A percentile compares a stretch with the other conserved stretches of the same genome.
Conservation (phyloP, 30 jellyfish, hydroid and myxozoan species). For the Cassiopea xamachana region DNA sequence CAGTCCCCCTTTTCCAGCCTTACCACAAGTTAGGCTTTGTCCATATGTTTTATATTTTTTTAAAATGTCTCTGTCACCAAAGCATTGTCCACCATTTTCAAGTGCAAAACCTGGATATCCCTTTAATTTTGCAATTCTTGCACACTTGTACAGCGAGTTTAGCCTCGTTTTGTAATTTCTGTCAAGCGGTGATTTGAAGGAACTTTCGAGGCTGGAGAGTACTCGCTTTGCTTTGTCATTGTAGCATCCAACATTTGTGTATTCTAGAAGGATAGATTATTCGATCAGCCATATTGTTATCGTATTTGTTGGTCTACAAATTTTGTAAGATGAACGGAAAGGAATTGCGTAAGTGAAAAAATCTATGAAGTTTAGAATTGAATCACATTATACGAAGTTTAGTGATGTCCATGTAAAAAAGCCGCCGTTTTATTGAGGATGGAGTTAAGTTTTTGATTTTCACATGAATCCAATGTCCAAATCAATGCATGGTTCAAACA, state of each 20-base stretch:
- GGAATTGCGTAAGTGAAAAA: too few species aligned
- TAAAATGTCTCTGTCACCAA: conserved; percentile 66
- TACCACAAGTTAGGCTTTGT: conserved; percentile 55
- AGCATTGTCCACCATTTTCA: conserved; percentile 84
- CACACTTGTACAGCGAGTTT: conserved; percentile 70
- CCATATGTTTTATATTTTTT: conserved; percentile 58
- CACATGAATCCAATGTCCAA: too few species aligned
- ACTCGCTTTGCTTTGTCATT: conserved; percentile 56
- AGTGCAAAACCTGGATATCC: conserved; percentile 86
- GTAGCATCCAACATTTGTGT: conserved; percentile 70
- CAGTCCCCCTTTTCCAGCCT: conserved; percentile 76
- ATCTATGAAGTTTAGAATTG: too few species aligned
- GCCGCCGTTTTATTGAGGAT: too few species aligned
- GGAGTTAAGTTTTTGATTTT: too few species aligned
- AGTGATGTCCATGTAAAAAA: too few species aligned
- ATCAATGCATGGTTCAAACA: too few species aligned
- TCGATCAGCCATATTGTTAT: neutral
- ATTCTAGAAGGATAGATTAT: conserved; percentile 20
- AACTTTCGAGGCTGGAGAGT: conserved; percentile 64
- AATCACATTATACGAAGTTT: too few species aligned
- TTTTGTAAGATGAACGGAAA: too few species aligned
- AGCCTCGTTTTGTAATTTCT: conserved; percentile 71
- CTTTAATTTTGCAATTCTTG: conserved; percentile 69
- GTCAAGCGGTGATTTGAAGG: conserved; percentile 63
- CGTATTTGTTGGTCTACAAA: too few species aligned